phyloP scores from a whole-genome alignment of 2,888 invertebrate species.

The Macrophya alboannulata region DNA sequence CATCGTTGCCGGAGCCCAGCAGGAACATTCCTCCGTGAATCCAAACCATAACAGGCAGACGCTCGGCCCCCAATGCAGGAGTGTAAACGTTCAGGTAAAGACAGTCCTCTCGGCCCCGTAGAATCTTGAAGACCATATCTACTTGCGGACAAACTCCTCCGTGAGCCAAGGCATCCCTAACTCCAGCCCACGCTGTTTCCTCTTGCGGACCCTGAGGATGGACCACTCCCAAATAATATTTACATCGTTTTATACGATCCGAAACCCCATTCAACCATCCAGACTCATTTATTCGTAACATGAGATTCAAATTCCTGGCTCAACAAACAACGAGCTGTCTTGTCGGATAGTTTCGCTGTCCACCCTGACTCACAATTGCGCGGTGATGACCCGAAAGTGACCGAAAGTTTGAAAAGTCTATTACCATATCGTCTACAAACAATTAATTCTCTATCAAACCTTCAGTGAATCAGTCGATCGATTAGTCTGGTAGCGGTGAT shows the following conservation, averaged over 20 bases:
- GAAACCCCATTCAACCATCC: background rate
- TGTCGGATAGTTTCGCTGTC: no score
- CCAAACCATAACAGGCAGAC: conserved; percentile 82
- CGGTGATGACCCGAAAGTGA: no score
- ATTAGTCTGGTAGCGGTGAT: no score
- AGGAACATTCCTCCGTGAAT: conserved; percentile 80
- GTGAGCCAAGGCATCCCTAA: conserved; percentile 76
- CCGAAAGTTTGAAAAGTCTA: no score
- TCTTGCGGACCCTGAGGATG: conserved; percentile 78
- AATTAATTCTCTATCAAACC: no score
- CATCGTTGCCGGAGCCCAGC: conserved; percentile 70
- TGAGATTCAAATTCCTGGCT: no score
- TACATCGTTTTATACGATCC: no score
- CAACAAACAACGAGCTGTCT: no score
- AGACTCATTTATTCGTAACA: no score
- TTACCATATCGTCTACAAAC: no score
- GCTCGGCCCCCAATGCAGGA: conserved; percentile 70
- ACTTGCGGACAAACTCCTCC: conserved; percentile 76
- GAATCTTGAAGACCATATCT: conserved; percentile 71
- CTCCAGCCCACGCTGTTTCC: conserved; percentile 77
- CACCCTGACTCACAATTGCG: no score
- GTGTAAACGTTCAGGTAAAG: conserved; percentile 80
- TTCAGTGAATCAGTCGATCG: no score
- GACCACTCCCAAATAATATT: conserved; percentile 62
- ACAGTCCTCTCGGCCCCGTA: conserved; percentile 77